These are phyloP conservation scores for Perognathus longimembris DNA, from an alignment of 2,113 vertebrate genomes.

Conservation along the genomic window DNA sequence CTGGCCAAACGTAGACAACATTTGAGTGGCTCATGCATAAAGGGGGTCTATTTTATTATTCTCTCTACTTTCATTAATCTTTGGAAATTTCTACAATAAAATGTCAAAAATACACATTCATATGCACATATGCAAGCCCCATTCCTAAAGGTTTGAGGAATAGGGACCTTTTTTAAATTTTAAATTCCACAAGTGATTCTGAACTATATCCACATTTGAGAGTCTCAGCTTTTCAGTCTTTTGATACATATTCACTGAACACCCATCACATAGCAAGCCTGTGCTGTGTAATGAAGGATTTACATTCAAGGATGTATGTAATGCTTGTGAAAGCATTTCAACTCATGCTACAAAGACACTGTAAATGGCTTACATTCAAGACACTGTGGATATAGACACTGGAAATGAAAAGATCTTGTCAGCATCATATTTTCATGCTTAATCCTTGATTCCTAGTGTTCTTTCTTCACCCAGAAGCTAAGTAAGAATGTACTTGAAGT, in stretches of 20 bases:
- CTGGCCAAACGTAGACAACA: conserved; percentile 1
- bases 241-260: conserved; percentile 16
- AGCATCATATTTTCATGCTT: background rate
- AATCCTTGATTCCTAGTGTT: background rate
- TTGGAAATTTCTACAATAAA: conserved; percentile 5
- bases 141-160: background rate
- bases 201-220: background rate
- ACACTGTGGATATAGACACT: background rate
- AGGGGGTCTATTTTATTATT: background rate
- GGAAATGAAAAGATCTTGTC: background rate
- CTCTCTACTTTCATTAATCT: background rate
- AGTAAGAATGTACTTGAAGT: background rate
- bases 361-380: background rate
- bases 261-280: background rate
- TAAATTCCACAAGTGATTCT: background rate
- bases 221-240: conserved; percentile 37
- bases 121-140: background rate
- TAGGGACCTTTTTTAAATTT: background rate
- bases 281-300: background rate
- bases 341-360: background rate
- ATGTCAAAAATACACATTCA: conserved; percentile 6
- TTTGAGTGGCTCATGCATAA: background rate
- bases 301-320: background rate
- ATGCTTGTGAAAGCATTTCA: background rate
- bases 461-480: background rate